Base-by-base conservation (phyloP, 1,140 invertebrate species). In the Meloidogyne exigua region DNA sequence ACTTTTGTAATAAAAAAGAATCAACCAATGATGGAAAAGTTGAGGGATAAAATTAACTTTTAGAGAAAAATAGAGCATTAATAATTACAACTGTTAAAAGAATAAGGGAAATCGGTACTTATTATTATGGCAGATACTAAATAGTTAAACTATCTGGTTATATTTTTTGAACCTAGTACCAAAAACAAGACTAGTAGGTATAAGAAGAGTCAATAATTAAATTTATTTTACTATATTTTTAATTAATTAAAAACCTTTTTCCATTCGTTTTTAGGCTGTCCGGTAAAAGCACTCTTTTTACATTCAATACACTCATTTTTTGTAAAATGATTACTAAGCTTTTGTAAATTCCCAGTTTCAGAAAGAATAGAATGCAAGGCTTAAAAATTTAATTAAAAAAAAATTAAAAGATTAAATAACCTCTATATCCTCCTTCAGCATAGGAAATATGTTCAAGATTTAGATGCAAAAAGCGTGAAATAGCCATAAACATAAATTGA, bases 401-500 rank as follows among this genome's bases (percentile, higher is more conserved):
- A 69, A 76, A n/a, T 63, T 39, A 2, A 66, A 13, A 11, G n/a
- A 72, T 13, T 57, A 4, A 49, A 65, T 13, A 26, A 71, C 89
- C 91, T 89, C 92, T 91, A 90, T 96, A 98, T 13, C 96, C 96
- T 77, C 94, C 95, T 81, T 92, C 92, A 12, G 96, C 91, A 88
- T 97, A 91, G 75, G 94, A 95, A 32, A 99, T 93, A 88, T 94
- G 95, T 80, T 93, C 92, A 0, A 93, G 93, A 85, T 95, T 93
- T 88, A 94, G 93, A 88, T 98, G 95, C 49, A 99, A 90, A 89
- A 99, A 98, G 75, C 94, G 94, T 11, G 95, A 94, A 12, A 98
- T 93, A 32, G 98, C 95, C 96, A 99, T 99, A 85, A 97, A 93
- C 72, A 73, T 73, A 42, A 64, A 32, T 39, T 73, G 72, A 13